These are phyloP conservation scores for Scaptomyza montana DNA, from an alignment of 1,140 invertebrate species.

Conservation along the genomic window DNA sequence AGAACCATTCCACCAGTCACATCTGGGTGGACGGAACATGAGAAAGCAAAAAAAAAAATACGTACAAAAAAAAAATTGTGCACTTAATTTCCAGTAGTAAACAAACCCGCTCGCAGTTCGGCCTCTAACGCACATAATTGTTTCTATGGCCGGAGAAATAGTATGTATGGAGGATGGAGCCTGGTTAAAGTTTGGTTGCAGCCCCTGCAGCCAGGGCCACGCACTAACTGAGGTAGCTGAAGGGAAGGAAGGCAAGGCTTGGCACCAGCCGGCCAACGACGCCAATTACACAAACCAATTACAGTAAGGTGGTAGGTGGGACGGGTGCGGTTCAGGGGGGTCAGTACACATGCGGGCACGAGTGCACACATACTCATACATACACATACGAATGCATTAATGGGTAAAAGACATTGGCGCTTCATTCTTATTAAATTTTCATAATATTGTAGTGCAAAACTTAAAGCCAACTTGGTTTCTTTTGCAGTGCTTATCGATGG, in stretches of 20 bases:
- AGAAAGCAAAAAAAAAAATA: constrained; percentile 4
- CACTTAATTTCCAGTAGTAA: constrained; percentile 77
- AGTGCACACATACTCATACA: constrained; percentile 20
- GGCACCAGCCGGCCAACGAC: constrained; percentile 70
- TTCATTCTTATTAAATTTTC: constrained; percentile 68
- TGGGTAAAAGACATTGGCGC: constrained; percentile 7
- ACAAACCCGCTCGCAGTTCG: constrained; percentile 38
- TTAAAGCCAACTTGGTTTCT: constrained; percentile 32
- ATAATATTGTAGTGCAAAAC: constrained; percentile 24
- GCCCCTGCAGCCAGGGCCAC: neutral
- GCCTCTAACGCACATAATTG: constrained; percentile 79
- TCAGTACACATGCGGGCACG: constrained; percentile 47
- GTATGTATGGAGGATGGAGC: neutral
- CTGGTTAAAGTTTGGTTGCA: constrained; percentile 4
- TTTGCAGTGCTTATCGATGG: constrained; percentile 91
- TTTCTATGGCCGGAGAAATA: constrained; percentile 49
- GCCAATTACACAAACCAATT: constrained; percentile 82
- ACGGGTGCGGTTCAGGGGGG: neutral
- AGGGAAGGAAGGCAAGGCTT: constrained; percentile 4
- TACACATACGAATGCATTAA: constrained; percentile 6
- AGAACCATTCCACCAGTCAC: neutral
- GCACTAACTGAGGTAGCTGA: neutral
- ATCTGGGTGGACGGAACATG: neutral
- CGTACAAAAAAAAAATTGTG: constrained; percentile 44
- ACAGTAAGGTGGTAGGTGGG: constrained; percentile 41